phyloP scores from a whole-genome alignment of 2,113 vertebrate species.

The Channa maculata region DNA sequence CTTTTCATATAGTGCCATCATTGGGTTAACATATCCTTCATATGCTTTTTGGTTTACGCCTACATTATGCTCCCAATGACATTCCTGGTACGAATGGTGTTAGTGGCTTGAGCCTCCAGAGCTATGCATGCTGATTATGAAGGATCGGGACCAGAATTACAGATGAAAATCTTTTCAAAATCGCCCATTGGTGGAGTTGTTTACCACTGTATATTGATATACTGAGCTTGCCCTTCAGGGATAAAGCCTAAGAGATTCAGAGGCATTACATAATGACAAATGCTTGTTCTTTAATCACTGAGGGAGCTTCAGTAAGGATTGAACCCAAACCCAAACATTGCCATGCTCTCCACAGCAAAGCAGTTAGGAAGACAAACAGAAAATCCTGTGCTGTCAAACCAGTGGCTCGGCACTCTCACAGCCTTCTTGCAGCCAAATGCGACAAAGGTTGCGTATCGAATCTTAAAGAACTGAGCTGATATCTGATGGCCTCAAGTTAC shows the following conservation, averaged over 20 bases:
- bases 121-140: too few relatives aligned
- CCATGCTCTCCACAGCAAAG: background rate
- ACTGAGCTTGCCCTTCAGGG: too few relatives aligned
- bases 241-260: background rate
- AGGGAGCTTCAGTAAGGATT: background rate
- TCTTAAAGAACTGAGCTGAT: conserved; percentile 28
- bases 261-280: background rate
- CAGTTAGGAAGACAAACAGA: background rate
- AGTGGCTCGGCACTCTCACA: background rate
- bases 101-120: too few relatives aligned
- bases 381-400: background rate
- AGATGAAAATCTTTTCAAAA: too few relatives aligned
- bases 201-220: too few relatives aligned
- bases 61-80: too few relatives aligned
- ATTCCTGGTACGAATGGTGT: too few relatives aligned
- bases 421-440: conserved; percentile 27
- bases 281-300: background rate
- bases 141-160: too few relatives aligned
- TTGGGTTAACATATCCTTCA: too few relatives aligned
- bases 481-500: conserved; percentile 41
- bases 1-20: too few relatives aligned
- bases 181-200: too few relatives aligned
- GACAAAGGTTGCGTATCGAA: conserved; percentile 36
- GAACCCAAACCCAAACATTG: background rate
- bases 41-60: too few relatives aligned